A percentile compares a stretch with the other conserved stretches of the same genome.
These are phyloP conservation scores for Orchestia grillus DNA, from an alignment of 1,140 invertebrate genomes.

Conservation along the genomic window DNA sequence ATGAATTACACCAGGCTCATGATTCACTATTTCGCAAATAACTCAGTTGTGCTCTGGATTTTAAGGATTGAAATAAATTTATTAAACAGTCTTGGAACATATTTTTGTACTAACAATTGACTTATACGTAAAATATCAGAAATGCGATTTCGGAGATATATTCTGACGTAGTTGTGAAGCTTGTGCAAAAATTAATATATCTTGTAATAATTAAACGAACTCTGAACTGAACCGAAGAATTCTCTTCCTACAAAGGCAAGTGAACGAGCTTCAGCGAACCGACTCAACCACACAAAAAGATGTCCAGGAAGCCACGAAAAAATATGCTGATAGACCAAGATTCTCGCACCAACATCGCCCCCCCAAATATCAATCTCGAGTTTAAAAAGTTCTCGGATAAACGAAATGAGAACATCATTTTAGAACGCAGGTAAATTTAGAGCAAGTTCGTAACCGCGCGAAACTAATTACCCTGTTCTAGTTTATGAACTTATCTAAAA, in stretches of 20 bases:
- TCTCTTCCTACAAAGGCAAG: neutral
- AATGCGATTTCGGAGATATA: neutral
- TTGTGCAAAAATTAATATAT: neutral
- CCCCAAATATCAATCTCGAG: neutral
- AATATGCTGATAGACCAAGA: neutral
- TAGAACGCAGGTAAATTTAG: neutral
- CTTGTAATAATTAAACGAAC: neutral
- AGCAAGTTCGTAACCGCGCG: conserved; percentile 8
- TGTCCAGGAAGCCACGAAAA: neutral
- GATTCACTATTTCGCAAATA: neutral
- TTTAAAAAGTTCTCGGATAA: conserved; percentile 18
- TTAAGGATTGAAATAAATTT: neutral
- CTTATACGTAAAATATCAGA: neutral
- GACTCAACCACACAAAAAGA: neutral
- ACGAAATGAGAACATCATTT: conserved; percentile 39
- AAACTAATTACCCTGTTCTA: conserved; percentile 50
- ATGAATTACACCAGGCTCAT: neutral
- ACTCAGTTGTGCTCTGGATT: neutral
- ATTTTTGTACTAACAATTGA: no score
- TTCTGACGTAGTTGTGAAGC: no score
- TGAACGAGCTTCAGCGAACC: neutral
- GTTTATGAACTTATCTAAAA: conserved; percentile 51
- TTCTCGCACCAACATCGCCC: neutral
- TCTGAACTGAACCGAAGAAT: neutral
- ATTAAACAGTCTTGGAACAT: neutral